Evolutionary conservation across 2,888 invertebrate genomes (phyloP), one percentile per base, ranked within the genome.

Genomic region (Chrysopilus asiliformis): DNA sequence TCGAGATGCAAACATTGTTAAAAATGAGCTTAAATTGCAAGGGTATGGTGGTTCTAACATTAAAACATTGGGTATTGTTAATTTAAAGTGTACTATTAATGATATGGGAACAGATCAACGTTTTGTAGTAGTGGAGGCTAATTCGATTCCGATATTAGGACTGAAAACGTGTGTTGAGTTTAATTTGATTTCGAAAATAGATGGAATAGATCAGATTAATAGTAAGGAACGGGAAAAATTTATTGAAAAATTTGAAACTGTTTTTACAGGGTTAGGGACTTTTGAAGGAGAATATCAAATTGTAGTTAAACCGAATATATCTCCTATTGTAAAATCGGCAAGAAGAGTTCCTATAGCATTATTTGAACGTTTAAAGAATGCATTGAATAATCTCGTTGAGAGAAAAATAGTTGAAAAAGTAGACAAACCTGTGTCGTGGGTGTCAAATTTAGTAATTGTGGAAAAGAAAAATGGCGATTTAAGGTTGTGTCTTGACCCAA

Each of bases 401-500:
- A n/a, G n/a, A n/a, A n/a, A n/a, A n/a, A n/a, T n/a, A n/a, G n/a
- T n/a, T n/a, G n/a, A n/a, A n/a, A n/a, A n/a, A n/a, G n/a, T n/a
- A n/a, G n/a, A n/a, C n/a, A n/a, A n/a, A n/a, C n/a, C n/a, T n/a
- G n/a, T n/a, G n/a, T n/a, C n/a, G n/a, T n/a, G n/a, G 40, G 46
- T 13, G 45, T 48, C 2, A n/a, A n/a, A n/a, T n/a, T n/a, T n/a
- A n/a, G n/a, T n/a, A n/a, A n/a, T n/a, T n/a, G n/a, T n/a, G n/a
- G 47, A 48, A 31, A 46, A 48, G 19, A 27, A 45, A 17, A 45
- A 45, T 22, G 45, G 44, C 15, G 32, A 41, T 13, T 25, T 46
- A 9, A 38, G 45, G 7, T 31, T 46, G 4, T 32, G 20, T 15
- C 15, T 32, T 4, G 32, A 32, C 14, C 24, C 32, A 20, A 32